Percentiles rank a stretch among this genome's conserved stretches.
phyloP scores from a whole-genome alignment of 1,140 invertebrate species.

The Chymomyza costata region DNA sequence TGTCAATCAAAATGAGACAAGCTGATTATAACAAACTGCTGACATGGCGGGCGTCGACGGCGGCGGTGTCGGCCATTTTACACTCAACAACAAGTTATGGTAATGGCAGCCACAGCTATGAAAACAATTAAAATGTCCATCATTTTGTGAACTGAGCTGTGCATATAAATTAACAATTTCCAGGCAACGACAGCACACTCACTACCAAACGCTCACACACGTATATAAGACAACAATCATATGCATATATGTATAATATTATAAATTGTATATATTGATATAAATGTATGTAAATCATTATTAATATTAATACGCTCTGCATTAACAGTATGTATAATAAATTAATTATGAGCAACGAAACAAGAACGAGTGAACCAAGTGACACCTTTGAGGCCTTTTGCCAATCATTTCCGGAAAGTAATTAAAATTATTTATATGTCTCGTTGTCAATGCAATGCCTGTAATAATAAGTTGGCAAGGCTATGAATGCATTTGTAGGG shows the following conservation, averaged over 20 bases:
- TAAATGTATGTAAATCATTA: too few relatives aligned
- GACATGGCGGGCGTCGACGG: too few relatives aligned
- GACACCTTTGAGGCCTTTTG: slow-evolving; percentile 2
- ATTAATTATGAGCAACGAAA: slow-evolving; percentile 37
- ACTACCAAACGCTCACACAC: background rate
- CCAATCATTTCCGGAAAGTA: slow-evolving; percentile 23
- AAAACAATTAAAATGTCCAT: slow-evolving; percentile 23
- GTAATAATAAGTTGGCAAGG: too few relatives aligned
- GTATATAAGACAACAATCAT: too few relatives aligned
- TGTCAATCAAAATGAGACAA: too few relatives aligned
- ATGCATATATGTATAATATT: slow-evolving; percentile 4
- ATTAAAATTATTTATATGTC: slow-evolving; percentile 39
- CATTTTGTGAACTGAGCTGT: slow-evolving; percentile 6
- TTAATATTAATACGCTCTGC: slow-evolving; percentile 21
- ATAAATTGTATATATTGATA: slow-evolving; percentile 5
- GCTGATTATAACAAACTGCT: too few relatives aligned
- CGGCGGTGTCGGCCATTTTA: too few relatives aligned
- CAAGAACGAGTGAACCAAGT: slow-evolving; percentile 13
- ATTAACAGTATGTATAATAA: slow-evolving; percentile 28
- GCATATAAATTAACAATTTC: slow-evolving; percentile 19
- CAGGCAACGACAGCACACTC: background rate
- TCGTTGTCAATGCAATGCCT: too few relatives aligned
- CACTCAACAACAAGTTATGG: too few relatives aligned
- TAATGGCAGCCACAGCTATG: too few relatives aligned
- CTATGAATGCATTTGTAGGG: too few relatives aligned